Evolutionary conservation across 2,113 vertebrate species (phyloP), one percentile per base, ranked within the genome.

Genomic region (Neodon shergylaensis): DNA sequence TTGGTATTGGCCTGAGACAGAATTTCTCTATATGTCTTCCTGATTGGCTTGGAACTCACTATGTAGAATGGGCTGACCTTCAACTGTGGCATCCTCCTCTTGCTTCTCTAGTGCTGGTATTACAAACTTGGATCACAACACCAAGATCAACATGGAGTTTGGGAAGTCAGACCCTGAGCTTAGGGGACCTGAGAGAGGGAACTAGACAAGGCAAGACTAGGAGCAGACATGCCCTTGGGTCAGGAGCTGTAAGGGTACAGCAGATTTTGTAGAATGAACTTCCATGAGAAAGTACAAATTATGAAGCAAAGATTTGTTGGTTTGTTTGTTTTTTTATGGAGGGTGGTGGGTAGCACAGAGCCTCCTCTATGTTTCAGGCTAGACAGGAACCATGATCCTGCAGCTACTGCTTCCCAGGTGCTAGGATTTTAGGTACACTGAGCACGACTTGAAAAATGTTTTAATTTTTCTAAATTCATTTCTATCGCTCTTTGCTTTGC

Each of bases 401-500:
- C 14, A 19, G 58, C 58, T 65, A 39, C 24, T 42, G 54, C 26
- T 7, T 83, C 54, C 36, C 16, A 63, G 1, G 13, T 42, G 14
- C 24, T 63, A 83, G 54, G 39, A 31, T 84, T 63, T 31, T 85
- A 85, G 42, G 42, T 22, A 33, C 21, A 85, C 28, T 19, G 28
- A 85, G 42, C 19, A 26, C 33, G 17, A 47, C 28, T 85, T 85
- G 39, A 33, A 66, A 33, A 66, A 33, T 63, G 9, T 65, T 86
- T 68, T 82, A 5, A 36, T 58, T 58, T 82, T 82, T 33, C n/a
- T 17, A 58, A 58, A 49, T 70, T 86, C 63, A 44, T 33, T 66
- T 85, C 39, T 47, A 76, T 33, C 89, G 77, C 76, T 93, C 22
- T 81, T 11, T 81, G 9, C 33, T 96, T 90, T 91, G 54, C 79